A percentile compares a stretch with the other conserved stretches of the same genome.
Conservation (phyloP, 2,113 vertebrate genomes). For the Muntiacus muntjak region DNA sequence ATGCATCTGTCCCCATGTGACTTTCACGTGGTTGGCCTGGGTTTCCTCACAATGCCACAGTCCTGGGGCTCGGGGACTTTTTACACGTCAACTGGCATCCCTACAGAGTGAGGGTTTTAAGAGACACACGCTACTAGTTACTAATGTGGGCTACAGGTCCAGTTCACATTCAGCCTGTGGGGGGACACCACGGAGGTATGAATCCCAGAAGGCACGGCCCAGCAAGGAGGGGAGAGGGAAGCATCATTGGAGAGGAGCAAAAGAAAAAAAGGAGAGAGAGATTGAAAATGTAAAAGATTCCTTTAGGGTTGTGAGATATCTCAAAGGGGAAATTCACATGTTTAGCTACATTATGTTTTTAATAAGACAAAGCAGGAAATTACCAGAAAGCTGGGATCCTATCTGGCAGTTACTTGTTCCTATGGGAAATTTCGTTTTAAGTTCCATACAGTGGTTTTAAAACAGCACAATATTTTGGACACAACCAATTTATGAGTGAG, state of each 20-base stretch:
- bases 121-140: background rate
- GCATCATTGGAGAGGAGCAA: background rate
- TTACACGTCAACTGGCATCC: background rate
- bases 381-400: background rate
- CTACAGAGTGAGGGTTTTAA: background rate
- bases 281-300: background rate
- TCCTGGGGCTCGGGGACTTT: background rate
- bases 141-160: background rate
- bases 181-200: background rate
- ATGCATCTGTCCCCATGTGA: background rate
- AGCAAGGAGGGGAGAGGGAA: no score
- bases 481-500: background rate
- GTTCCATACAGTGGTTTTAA: background rate
- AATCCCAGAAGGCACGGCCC: background rate
- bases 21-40: background rate
- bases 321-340: background rate
- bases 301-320: background rate
- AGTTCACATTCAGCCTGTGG: background rate
- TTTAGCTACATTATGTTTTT: background rate
- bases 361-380: background rate
- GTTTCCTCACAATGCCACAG: background rate
- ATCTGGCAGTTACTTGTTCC: background rate
- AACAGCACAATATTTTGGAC: background rate
- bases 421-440: constrained; percentile 23
- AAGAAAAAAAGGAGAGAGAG: background rate